Evolutionary conservation across 2,888 invertebrate genomes (phyloP), one percentile per base, ranked within the genome.

Genomic region (Phrixothrix hirtus): DNA sequence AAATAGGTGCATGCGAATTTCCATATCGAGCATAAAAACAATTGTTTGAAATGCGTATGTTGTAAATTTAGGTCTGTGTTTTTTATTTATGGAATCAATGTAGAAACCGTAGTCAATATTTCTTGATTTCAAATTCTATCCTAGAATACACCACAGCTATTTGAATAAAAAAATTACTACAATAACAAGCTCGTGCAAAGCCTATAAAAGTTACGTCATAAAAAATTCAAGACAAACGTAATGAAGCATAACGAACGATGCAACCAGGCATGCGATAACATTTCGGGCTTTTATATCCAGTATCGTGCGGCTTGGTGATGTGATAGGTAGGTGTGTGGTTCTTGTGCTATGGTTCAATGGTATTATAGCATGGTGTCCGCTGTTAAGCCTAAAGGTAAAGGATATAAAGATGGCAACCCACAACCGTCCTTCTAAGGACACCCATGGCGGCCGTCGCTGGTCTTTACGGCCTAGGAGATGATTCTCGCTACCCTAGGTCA

Each of bases 391-490:
- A 27, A 15, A 17, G 25, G 11, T 9, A 35, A 32, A 26, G 37
- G 31, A 25, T 13, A 27, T 6, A 21, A 47, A 32, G 27, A 53
- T 53, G 52, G 43, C 42, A 26, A 27, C 25, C 47, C 9, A 37
- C 37, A 6, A 12, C 31, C 36, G 17, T 25, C 26, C 25, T 34
- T 29, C 12, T 55, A 55, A 49, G 43, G 42, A 62, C 63, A 68
- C 61, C 61, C 63, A 88, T 88, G 88, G 88, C 88, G 70, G 87
- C 88, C 62, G 88, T 88, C 72, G 88, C 88, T 67, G 88, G 88
- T 71, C 83, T 88, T 52, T 89, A 88, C 74, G 88, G 88, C 67
- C 82, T 88, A 71, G 87, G 88, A 70, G 88, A 88, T 76, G 88
- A 88, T 72, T 79, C 81, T 70, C 83, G 87, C 43, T 64, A 61